A percentile compares a stretch with the other conserved stretches of the same genome.
phyloP scores from a whole-genome alignment of 1,140 invertebrate genomes.

The Lepidurus arcticus region DNA sequence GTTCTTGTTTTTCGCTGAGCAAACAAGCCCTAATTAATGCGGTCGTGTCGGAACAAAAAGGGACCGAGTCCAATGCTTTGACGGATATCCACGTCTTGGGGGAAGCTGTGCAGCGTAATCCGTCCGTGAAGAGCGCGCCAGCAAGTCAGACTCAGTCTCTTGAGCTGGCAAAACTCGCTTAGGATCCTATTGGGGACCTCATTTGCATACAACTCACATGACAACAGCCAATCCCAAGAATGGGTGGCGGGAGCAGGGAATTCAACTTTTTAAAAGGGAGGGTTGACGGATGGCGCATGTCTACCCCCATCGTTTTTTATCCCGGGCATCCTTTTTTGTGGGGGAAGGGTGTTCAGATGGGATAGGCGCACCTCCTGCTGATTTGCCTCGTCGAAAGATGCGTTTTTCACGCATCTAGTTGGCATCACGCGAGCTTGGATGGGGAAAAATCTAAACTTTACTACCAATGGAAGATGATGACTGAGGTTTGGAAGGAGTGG shows the following conservation, averaged over 20 bases:
- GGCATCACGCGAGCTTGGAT: background rate
- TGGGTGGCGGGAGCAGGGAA: background rate
- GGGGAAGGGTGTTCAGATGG: background rate
- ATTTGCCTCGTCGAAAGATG: background rate
- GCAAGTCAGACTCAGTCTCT: slow-evolving; percentile 18
- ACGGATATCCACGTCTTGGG: background rate
- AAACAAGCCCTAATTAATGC: slow-evolving; percentile 22
- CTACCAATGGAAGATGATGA: slow-evolving; percentile 1
- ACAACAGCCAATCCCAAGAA: slow-evolving; percentile 14
- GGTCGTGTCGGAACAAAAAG: background rate
- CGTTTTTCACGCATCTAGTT: background rate
- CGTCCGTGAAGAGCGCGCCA: background rate
- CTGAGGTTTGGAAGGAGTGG: background rate
- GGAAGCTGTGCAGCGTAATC: background rate
- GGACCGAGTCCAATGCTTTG: background rate
- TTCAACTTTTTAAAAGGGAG: background rate
- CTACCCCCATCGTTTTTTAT: background rate
- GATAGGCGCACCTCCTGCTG: background rate
- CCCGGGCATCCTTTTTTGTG: background rate
- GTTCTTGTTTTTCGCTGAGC: slow-evolving; percentile 10
- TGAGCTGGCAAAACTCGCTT: background rate
- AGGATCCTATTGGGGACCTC: background rate
- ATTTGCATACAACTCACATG: slow-evolving; percentile 11
- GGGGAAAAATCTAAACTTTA: background rate
- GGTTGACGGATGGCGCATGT: background rate